Evolutionary conservation across 2,113 vertebrate species (phyloP).

Genomic region (Sinocyclocheilus rhinocerous): DNA sequence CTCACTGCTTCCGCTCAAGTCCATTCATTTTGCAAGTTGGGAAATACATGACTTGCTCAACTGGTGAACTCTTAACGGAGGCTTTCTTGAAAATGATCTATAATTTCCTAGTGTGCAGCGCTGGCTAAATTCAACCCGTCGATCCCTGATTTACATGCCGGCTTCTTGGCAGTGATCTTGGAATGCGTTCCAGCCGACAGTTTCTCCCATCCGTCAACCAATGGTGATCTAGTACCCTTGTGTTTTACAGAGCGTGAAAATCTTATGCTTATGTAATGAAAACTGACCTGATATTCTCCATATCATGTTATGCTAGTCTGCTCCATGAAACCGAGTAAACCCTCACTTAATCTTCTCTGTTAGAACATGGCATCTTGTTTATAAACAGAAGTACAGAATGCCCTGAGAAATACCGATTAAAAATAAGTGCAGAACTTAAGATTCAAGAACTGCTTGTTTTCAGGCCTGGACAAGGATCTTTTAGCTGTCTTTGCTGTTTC

Average conservation of each 20-base stretch:
- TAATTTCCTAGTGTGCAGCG: slow-evolving; percentile 1
- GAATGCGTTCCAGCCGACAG: background rate
- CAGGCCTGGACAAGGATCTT: background rate
- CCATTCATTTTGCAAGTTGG: background rate
- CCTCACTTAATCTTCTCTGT: background rate
- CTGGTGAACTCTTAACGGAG: background rate
- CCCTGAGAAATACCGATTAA: background rate
- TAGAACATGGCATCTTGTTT: slow-evolving; percentile 10
- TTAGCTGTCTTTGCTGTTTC: background rate
- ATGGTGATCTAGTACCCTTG: background rate
- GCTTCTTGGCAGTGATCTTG: background rate
- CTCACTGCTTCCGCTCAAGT: background rate
- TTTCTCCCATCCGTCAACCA: background rate
- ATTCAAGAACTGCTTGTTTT: background rate
- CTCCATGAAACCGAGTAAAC: background rate
- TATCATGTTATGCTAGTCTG: slow-evolving; percentile 5
- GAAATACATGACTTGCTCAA: slow-evolving; percentile 1
- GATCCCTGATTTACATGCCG: background rate
- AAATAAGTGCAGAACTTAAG: background rate
- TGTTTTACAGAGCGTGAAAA: background rate
- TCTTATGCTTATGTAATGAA: background rate
- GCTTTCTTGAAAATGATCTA: background rate
- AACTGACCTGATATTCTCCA: background rate
- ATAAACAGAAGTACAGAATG: background rate
- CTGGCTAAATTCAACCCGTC: slow-evolving; percentile 4